phyloP scores from a whole-genome alignment of 2,888 invertebrate species.

The Stramonita haemastoma region DNA sequence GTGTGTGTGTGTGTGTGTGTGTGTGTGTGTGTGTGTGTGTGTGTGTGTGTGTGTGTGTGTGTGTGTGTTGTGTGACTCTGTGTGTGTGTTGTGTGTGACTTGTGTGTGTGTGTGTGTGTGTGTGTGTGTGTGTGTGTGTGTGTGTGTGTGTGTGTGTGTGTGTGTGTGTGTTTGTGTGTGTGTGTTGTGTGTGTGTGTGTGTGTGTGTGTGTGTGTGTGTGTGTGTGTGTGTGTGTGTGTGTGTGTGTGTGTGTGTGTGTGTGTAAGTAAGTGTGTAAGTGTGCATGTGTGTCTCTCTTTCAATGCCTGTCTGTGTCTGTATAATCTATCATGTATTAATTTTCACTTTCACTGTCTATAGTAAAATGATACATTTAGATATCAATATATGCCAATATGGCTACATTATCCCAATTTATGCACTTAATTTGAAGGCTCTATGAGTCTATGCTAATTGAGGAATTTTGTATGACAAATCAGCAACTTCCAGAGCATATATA shows the following conservation, averaged over 20 bases:
- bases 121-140: not conserved
- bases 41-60: slow-evolving; percentile 14
- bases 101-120: not conserved
- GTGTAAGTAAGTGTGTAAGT: too few species aligned
- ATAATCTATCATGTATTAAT: too few species aligned
- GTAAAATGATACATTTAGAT: too few species aligned
- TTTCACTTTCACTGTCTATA: too few species aligned
- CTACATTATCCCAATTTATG: too few species aligned
- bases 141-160: slow-evolving; percentile 11
- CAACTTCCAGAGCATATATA: too few species aligned
- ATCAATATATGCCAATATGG: too few species aligned
- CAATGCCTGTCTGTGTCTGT: too few species aligned
- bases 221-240: slow-evolving; percentile 3
- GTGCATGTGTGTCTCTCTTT: too few species aligned
- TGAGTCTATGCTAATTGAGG: too few species aligned
- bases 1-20: slow-evolving; percentile 17
- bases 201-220: not conserved
- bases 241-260: not conserved
- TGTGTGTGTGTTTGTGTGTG: not conserved
- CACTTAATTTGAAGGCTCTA: too few species aligned
- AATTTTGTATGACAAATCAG: too few species aligned
- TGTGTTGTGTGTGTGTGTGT: not conserved
- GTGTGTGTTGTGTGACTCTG: not conserved
- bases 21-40: slow-evolving; percentile 17
- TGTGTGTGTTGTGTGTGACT: not conserved